Conservation (phyloP, 2,888 invertebrate species). For the Drosophila rellima region DNA sequence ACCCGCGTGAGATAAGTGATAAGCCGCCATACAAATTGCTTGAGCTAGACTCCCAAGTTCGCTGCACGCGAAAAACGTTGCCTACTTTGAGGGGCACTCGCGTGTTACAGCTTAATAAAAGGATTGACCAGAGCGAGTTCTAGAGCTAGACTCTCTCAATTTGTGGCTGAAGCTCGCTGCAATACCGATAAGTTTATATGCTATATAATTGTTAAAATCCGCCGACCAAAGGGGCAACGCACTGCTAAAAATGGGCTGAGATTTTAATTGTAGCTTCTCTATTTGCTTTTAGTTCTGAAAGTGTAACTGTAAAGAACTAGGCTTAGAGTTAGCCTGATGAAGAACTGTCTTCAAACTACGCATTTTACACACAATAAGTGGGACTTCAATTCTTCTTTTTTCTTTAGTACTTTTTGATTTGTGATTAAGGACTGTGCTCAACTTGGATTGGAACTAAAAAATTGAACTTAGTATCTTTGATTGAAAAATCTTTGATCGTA, state of each 20-base stretch:
- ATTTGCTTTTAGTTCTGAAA: neutral
- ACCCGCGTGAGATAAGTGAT: slow-evolving; percentile 69
- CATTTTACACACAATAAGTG: neutral
- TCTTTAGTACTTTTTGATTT: too few relatives aligned
- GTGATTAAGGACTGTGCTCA: too few relatives aligned
- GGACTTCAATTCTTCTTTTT: too few relatives aligned
- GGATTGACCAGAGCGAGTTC: slow-evolving; percentile 47
- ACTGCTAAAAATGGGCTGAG: neutral
- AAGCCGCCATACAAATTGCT: slow-evolving; percentile 71
- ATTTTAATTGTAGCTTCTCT: neutral
- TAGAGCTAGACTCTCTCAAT: neutral
- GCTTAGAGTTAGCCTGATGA: neutral
- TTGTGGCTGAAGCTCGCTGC: slow-evolving; percentile 1
- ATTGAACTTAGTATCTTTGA: too few relatives aligned
- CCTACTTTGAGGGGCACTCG: slow-evolving; percentile 39
- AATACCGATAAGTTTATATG: slow-evolving; percentile 10
- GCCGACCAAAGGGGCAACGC: neutral
- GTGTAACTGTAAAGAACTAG: neutral
- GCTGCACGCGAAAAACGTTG: slow-evolving; percentile 36
- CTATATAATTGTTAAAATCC: slow-evolving; percentile 2
- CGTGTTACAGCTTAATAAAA: slow-evolving; percentile 42
- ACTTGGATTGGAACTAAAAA: too few relatives aligned
- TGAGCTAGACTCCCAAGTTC: slow-evolving; percentile 32
- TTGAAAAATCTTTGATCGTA: too few relatives aligned
- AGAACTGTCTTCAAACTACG: neutral